phyloP scores from a whole-genome alignment of 1,140 invertebrate genomes.

The Tribolium madens region DNA sequence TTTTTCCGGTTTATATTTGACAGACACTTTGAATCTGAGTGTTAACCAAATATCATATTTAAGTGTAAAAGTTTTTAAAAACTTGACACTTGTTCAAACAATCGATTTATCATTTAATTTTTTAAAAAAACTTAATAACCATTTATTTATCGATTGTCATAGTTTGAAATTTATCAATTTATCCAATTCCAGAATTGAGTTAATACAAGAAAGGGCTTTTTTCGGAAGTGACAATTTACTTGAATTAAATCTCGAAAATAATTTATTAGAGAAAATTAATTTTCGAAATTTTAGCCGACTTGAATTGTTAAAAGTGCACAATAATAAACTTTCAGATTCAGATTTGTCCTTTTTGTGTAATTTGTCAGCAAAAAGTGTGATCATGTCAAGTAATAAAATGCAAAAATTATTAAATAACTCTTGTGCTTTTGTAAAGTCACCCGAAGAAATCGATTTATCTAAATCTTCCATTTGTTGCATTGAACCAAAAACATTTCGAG shows the following conservation, averaged over 20 bases:
- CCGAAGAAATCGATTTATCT: constrained; percentile 33
- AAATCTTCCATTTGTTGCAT: not conserved
- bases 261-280: not conserved
- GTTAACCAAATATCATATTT: not conserved
- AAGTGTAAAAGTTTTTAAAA: not conserved
- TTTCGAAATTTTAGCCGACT: not conserved
- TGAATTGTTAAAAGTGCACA: constrained; percentile 25
- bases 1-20: not conserved
- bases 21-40: not conserved
- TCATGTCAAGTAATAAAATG: not conserved
- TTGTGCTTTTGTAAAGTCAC: not conserved
- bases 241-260: not conserved
- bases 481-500: not conserved
- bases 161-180: constrained; percentile 18
- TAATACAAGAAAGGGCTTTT: constrained; percentile 21
- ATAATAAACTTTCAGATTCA: constrained; percentile 6
- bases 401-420: not conserved
- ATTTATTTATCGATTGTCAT: not conserved
- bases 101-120: constrained; percentile 10
- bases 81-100: not conserved
- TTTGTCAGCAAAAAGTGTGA: not conserved
- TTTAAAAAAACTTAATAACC: constrained; percentile 2
- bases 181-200: constrained; percentile 34
- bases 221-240: not conserved
- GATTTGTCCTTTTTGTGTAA: not conserved